Evolutionary conservation across 2,888 invertebrate genomes (phyloP), one percentile per base, ranked within the genome.

Genomic region (Platycheirus rosarum): DNA sequence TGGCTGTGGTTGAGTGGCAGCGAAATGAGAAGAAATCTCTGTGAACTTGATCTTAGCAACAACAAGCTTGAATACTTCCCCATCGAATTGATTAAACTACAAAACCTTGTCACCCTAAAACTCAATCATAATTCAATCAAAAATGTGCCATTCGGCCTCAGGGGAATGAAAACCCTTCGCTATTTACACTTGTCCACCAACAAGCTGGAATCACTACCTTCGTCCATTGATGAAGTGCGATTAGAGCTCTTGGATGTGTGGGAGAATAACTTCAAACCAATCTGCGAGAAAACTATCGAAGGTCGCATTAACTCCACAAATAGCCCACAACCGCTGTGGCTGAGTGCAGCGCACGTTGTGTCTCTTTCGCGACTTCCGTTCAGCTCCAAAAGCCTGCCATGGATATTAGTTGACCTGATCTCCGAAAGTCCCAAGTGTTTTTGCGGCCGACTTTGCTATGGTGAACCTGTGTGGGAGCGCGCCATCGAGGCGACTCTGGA

Each of bases 141-240:
- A 35, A 87, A 87, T 26, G 87, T 96, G 68, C 95, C 96, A 1
- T 92, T 93, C 53, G 93, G 93, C 13, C 89, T 96, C 53, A 94
- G 95, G 5, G 92, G 92, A 23, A 91, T 91, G 84, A 87, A 85
- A 3, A 87, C 84, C 2, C 85, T 91, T 32, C 89, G 90, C 1
- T 87, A 86, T 57, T 73, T 90, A 20, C 86, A 89, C 68, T 76
- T 90, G 20, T 87, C 89, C 2, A 86, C 87, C 70, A 90, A 90
- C 63, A 85, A 87, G 44, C 76, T 90, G 32, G 87, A 88, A 71
- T 90, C 90, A 0, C 65, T 90, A 71, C 90, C 90, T 1, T 86
- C 88, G 16, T 86, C 87, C 11, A 88, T 90, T 13, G 89, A 89
- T 55, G 87, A 87, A 32, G 84, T 88, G 8, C 86, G 86, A 9